Percentiles rank a stretch among this genome's conserved stretches.
Evolutionary conservation across 2,113 vertebrate genomes (phyloP).

Genomic region (Larimichthys polyactis): DNA sequence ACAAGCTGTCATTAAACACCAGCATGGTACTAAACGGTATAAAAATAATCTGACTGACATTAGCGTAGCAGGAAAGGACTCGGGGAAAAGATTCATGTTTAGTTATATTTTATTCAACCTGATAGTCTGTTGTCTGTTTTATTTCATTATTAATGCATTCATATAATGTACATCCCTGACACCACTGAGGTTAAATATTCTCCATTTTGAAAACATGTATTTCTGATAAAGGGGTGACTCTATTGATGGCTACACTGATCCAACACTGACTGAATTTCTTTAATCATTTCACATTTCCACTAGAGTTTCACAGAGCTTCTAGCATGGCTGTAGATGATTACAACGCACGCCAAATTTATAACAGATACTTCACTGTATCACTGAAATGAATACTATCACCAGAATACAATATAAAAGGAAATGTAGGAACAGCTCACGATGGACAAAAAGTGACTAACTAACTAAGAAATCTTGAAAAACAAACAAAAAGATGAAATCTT

Average conservation of each 20-base stretch:
- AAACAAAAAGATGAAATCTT: too few relatives aligned
- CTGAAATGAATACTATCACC: neutral
- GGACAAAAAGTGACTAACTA: neutral
- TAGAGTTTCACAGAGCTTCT: too few relatives aligned
- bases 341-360: too few relatives aligned
- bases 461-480: too few relatives aligned
- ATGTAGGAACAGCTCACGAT: neutral
- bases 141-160: neutral
- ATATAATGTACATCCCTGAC: neutral
- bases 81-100: neutral
- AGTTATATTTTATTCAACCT: neutral
- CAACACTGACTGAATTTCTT: too few relatives aligned
- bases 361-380: too few relatives aligned
- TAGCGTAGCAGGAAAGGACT: constrained; percentile 7
- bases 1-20: constrained; percentile 38
- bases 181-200: neutral
- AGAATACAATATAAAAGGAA: neutral
- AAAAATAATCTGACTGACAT: constrained; percentile 8
- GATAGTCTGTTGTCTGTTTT: neutral
- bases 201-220: neutral
- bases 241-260: too few relatives aligned
- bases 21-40: neutral
- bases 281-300: too few relatives aligned
- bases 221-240: neutral
- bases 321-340: too few relatives aligned